A percentile compares a stretch with the other conserved stretches of the same genome.
phyloP scores from a whole-genome alignment of 1,140 invertebrate species.

The Ruditapes philippinarum region DNA sequence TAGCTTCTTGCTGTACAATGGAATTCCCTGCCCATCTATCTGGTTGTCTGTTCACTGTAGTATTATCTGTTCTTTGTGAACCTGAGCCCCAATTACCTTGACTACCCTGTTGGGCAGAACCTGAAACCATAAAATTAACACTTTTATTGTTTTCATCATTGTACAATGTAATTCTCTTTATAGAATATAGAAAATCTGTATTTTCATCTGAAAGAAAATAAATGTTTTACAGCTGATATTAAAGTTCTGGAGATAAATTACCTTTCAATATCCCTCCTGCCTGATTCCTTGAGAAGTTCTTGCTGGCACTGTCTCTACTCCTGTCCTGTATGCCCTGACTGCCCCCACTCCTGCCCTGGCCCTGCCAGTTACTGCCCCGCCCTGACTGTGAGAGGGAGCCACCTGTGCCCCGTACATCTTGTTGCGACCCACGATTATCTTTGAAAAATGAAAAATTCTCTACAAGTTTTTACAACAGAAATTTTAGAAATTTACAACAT shows the following conservation, averaged over 20 bases:
- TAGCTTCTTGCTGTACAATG: slow-evolving; percentile 54
- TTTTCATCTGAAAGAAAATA: too few species aligned
- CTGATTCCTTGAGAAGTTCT: slow-evolving; percentile 53
- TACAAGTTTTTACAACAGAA: too few species aligned
- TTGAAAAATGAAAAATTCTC: background rate
- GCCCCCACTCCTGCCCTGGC: slow-evolving; percentile 36
- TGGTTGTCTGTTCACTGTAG: slow-evolving; percentile 35
- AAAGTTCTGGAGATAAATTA: slow-evolving; percentile 17
- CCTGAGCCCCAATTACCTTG: slow-evolving; percentile 42
- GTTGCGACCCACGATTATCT: slow-evolving; percentile 51
- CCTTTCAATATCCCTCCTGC: slow-evolving; percentile 58
- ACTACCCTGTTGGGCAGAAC: slow-evolving; percentile 33
- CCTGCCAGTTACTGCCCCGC: slow-evolving; percentile 38
- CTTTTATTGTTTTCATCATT: too few species aligned
- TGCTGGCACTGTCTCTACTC: slow-evolving; percentile 36
- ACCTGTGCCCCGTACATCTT: slow-evolving; percentile 33
- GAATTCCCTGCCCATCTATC: slow-evolving; percentile 62
- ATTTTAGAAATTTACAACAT: too few species aligned
- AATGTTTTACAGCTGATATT: too few species aligned
- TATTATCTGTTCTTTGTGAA: slow-evolving; percentile 30
- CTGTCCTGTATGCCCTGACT: slow-evolving; percentile 42
- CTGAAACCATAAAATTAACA: too few species aligned
- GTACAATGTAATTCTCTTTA: too few species aligned
- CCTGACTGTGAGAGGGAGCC: background rate
- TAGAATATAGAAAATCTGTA: too few species aligned